A percentile compares a stretch with the other conserved stretches of the same genome.
Evolutionary conservation across 2,888 invertebrate genomes (phyloP).

Genomic region (Pseudolycoriella hygida): DNA sequence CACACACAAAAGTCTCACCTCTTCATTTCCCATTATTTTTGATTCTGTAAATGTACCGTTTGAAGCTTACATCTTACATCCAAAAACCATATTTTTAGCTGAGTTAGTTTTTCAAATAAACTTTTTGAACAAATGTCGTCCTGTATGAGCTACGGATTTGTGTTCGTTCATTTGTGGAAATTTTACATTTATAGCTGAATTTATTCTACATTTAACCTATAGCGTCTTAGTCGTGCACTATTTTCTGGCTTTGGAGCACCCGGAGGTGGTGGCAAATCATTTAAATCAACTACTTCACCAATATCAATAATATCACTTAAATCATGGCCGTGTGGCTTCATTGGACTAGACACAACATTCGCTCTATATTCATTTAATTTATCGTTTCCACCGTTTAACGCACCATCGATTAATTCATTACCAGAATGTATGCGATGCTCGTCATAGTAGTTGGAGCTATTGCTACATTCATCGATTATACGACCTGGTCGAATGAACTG

Average conservation of each 20-base stretch:
- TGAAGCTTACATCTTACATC: too few species aligned
- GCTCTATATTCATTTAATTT: not conserved
- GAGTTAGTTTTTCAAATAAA: too few species aligned
- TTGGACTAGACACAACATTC: too few species aligned
- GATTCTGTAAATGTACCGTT: too few species aligned
- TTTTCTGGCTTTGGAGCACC: slow-evolving; percentile 28
- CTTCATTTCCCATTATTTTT: too few species aligned
- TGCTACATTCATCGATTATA: not conserved
- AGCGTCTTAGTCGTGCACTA: slow-evolving; percentile 26
- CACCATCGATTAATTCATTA: not conserved
- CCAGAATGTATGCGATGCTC: slow-evolving; percentile 4
- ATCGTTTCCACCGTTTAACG: not conserved
- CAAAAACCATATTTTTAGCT: too few species aligned
- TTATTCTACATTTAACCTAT: slow-evolving; percentile 21
- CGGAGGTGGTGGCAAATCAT: slow-evolving; percentile 19
- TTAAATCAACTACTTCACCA: not conserved
- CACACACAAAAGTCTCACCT: too few species aligned
- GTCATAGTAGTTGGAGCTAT: not conserved
- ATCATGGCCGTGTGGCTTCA: not conserved
- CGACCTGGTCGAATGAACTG: not conserved
- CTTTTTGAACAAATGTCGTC: too few species aligned
- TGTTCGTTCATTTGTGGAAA: not conserved
- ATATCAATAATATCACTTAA: not conserved
- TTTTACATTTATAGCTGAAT: not conserved
- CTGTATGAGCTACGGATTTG: too few species aligned